Base-by-base conservation (phyloP, 2,888 invertebrate genomes). In the Euclidia mi region DNA sequence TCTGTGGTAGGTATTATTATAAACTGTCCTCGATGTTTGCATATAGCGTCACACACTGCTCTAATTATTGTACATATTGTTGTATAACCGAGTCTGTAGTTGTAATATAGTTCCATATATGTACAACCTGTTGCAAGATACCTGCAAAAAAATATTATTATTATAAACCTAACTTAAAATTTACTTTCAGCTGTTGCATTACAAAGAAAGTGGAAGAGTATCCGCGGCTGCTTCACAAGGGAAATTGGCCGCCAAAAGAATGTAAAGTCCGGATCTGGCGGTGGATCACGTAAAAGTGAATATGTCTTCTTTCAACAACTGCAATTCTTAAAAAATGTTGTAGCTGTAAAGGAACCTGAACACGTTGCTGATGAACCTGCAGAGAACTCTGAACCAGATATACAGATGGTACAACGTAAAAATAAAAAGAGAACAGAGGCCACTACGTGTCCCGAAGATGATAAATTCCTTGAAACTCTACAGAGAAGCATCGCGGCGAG, bases 271-370 rank as follows among this genome's bases (percentile, higher is more conserved):
- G 55, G 55, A 15, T 35, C 28, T 35, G 44, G 50, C 12, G 18
- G 28, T 35, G 48, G 46, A 43, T 15, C 46, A 28, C 65, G 71
- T 41, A 65, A 67, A 56, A 67, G 57, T 29, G 56, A 65, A 61
- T 71, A 67, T 34, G 48, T 65, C 9, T 66, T 49, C 31, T 65
- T 65, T 56, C 46, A 71, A 47, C 59, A 61, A 12, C 55, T 71
- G 11, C 52, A 50, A 15, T 71, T 71, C 28, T 38, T 63, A 37
- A 43, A 50, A 20, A 57, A 55, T 12, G 53, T 60, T 42, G 67
- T 64, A 3, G 60, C 52, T n/a, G 9, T 49, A 40, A 63, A 49
- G 34, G 56, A 64, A 28, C 42, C 47, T 50, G 42, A 41, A 42
- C 25, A 32, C 28, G 41, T 38, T 32, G 40, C 41, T 10, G 14